Evolutionary conservation across 2,113 vertebrate genomes (phyloP).

Genomic region (Brachirus orientalis): DNA sequence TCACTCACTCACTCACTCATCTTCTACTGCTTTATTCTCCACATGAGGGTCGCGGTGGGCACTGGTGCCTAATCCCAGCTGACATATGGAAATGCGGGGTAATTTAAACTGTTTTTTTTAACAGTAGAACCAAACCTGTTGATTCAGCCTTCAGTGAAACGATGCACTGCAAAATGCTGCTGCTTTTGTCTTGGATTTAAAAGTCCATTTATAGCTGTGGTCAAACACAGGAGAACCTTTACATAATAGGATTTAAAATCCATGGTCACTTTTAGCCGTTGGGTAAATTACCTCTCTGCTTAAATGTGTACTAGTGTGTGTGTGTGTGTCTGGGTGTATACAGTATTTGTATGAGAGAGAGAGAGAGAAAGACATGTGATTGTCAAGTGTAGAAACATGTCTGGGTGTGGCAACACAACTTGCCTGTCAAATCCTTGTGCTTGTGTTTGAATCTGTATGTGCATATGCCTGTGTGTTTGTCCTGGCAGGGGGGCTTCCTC

Average conservation of each 20-base stretch:
- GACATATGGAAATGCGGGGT: too few species aligned
- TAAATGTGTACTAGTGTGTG: conserved; percentile 19
- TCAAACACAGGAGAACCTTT: conserved; percentile 54
- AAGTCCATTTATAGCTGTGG: conserved; percentile 60
- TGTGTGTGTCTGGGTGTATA: conserved; percentile 3
- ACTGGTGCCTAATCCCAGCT: too few species aligned
- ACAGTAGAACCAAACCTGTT: conserved; percentile 42
- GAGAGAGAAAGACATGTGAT: background rate
- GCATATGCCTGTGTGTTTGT: conserved; percentile 34
- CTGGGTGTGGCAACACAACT: conserved; percentile 10
- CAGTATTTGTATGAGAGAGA: conserved; percentile 11
- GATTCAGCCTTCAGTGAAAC: conserved; percentile 28
- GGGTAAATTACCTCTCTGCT: conserved; percentile 46
- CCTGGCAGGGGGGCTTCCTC: conserved; percentile 29
- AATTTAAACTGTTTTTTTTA: background rate
- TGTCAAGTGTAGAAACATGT: conserved; percentile 29
- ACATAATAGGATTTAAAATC: conserved; percentile 71
- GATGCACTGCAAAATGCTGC: conserved; percentile 39
- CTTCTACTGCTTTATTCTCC: too few species aligned
- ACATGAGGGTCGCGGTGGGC: too few species aligned
- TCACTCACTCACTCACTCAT: too few species aligned
- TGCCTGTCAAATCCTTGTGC: conserved; percentile 6
- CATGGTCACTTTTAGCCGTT: conserved; percentile 63
- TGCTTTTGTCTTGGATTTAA: conserved; percentile 67
- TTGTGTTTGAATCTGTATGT: conserved; percentile 16